Base-by-base conservation (phyloP, 2,888 invertebrate species). In the Pachymerium ferrugineum region DNA sequence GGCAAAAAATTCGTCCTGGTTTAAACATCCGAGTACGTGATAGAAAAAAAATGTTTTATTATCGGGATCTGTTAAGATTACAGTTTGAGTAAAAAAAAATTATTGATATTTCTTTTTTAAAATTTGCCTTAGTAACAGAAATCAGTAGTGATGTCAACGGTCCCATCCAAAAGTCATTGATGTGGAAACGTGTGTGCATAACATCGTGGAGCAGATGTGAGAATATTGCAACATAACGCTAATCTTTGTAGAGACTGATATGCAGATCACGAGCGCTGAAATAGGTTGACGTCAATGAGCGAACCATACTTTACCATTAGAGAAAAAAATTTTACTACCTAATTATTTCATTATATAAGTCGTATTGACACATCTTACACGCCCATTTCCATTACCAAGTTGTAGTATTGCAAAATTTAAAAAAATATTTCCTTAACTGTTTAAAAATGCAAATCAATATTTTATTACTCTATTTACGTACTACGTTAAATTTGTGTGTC, bases 151-250 rank as follows among this genome's bases (percentile, higher is more conserved):
- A 62, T 62, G 62, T 62, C 62, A 62, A 62, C 25, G 62, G 62
- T 62, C 28, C 62, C 62, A 62, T 62, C 62, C 62, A 62, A 62
- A 62, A 62, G 62, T 62, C 62, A 62, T 62, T 62, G 25, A 28
- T 62, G 62, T 62, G 62, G 62, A 62, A 62, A 62, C 28, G 62
- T 62, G 62, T 62, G 62, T 62, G 62, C 62, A 62, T 62, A 62
- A 62, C 25, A 62, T 62, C 62, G 25, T 62, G 62, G 14, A 62
- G 14, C 62, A 62, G 62, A 62, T 62, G 62, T 62, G 62, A 62
- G 25, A 62, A 28, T 22, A 62, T 62, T 62, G 62, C 62, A 28
- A 62, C 22, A 62, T 62, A 62, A 12, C 14, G 62, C 62, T 62
- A 62, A 62, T 62, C 62, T 62, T 62, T 62, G 62, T 28, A 14